Base-by-base conservation (phyloP, 2,113 vertebrate genomes). In the Seriola quinqueradiata region DNA sequence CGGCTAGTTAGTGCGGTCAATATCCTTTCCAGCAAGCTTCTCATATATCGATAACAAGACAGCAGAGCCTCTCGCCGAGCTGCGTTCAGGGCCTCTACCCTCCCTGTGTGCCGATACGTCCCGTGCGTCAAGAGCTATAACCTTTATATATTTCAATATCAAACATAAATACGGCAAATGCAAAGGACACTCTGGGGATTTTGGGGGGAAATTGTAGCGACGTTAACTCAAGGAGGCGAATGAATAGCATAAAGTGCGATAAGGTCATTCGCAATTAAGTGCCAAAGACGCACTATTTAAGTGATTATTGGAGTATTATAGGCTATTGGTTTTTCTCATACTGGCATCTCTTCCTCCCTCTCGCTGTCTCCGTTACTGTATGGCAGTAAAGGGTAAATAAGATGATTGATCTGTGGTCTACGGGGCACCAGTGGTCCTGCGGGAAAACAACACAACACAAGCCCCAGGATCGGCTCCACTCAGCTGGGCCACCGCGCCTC, bases 1-100 rank as follows among this genome's bases (percentile, higher is more conserved):
- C 82, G 87, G 91, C 90, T 94, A 83, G 90, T 94, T 94, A 93
- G 88, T 86, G 84, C 86, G 90, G 83, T 94, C 91, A 90, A 94
- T 93, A 92, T 81, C 67, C 82, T 90, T 81, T 85, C 83, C 77
- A 90, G 89, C 84, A 67, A 85, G 90, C 89, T 79, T 82, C 89
- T 88, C 89, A 73, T 52, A 76, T 88, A 90, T 94, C 92, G 91
- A 93, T 92, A 92, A 88, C 73, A 42, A 92, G 92, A 77, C 81
- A 80, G 85, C 76, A 40, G 78, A 87, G 79, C 64, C 82, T 84
- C 81, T 75, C 86, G 78, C 89, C 85, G 87, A 46, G 91, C 82
- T 82, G 88, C 81, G 17, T 79, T 78, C 91, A 55, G 74, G 88
- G 79, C 88, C 89, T 73, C 80, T 71, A 58, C 60, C 76, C 66